Conservation (phyloP, 2,888 invertebrate species). For the Philhelius pedissequus region DNA sequence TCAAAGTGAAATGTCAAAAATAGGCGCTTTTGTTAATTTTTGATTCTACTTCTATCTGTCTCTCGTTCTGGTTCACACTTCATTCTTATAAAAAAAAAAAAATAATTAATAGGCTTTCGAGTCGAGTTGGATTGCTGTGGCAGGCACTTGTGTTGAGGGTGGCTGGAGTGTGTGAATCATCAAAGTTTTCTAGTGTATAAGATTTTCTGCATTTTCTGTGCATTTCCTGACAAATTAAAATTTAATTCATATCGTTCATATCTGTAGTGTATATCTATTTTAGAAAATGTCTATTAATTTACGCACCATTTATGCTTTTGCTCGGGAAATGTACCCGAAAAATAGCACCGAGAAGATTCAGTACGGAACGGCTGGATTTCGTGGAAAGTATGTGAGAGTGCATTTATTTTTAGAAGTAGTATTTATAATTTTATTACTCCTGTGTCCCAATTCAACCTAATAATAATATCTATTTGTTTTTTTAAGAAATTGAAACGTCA, state of each 20-base stretch:
- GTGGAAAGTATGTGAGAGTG: constrained; percentile 84
- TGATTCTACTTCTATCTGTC: no score
- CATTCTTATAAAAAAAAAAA: not conserved
- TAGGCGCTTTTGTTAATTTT: constrained; percentile 42
- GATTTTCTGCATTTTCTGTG: constrained; percentile 14
- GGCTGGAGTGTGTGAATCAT: constrained; percentile 51
- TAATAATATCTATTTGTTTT: constrained; percentile 18
- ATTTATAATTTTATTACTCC: constrained; percentile 41
- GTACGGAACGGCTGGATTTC: constrained; percentile 93
- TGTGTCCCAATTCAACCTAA: not conserved
- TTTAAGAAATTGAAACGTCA: constrained; percentile 51
- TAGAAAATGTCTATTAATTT: constrained; percentile 77
- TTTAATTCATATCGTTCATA: not conserved
- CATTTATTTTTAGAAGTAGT: constrained; percentile 71
- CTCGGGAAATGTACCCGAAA: constrained; percentile 88
- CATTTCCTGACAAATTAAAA: constrained; percentile 1
- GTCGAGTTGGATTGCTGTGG: constrained; percentile 47
- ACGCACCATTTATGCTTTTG: constrained; percentile 84
- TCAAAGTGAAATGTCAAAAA: constrained; percentile 61
- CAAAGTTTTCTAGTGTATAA: constrained; percentile 33
- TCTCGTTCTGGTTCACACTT: constrained; percentile 21
- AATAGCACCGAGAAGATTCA: constrained; percentile 83
- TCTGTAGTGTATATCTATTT: constrained; percentile 3
- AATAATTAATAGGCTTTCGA: constrained; percentile 31
- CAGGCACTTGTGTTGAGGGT: constrained; percentile 49